phyloP scores from a whole-genome alignment of 2,797 vertebrate genomes.

The Paratrypauchen microcephalus region DNA sequence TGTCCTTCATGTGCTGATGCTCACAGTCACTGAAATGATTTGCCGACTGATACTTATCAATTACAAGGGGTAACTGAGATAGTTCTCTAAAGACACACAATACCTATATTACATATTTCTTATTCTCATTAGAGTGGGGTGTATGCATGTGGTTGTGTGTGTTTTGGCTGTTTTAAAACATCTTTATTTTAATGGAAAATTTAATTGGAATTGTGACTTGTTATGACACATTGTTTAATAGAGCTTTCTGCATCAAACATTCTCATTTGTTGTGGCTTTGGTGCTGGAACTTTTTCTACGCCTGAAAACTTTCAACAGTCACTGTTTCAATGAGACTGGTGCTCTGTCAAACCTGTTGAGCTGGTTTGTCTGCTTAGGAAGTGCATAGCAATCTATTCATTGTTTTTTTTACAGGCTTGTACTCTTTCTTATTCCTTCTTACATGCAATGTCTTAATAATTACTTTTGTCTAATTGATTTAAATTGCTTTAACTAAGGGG shows the following conservation, averaged over 20 bases:
- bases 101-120: background rate
- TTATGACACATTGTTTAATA: background rate
- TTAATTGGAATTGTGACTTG: background rate
- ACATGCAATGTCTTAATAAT: background rate
- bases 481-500: background rate
- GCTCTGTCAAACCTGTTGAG: conserved; percentile 1
- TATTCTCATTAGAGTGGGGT: background rate
- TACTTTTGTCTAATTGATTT: background rate
- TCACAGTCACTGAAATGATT: background rate
- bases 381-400: background rate
- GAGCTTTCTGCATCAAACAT: background rate
- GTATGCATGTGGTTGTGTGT: background rate
- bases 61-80: no score
- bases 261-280: background rate
- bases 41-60: background rate
- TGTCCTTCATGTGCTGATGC: conserved; percentile 18
- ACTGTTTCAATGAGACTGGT: background rate
- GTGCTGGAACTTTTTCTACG: background rate
- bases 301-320: background rate
- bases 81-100: background rate
- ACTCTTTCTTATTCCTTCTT: background rate
- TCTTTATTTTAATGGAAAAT: background rate
- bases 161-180: background rate
- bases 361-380: background rate
- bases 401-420: conserved; percentile 8